Evolutionary conservation across 1,140 invertebrate genomes (phyloP).

Genomic region (Philotrypesis tridentata): DNA sequence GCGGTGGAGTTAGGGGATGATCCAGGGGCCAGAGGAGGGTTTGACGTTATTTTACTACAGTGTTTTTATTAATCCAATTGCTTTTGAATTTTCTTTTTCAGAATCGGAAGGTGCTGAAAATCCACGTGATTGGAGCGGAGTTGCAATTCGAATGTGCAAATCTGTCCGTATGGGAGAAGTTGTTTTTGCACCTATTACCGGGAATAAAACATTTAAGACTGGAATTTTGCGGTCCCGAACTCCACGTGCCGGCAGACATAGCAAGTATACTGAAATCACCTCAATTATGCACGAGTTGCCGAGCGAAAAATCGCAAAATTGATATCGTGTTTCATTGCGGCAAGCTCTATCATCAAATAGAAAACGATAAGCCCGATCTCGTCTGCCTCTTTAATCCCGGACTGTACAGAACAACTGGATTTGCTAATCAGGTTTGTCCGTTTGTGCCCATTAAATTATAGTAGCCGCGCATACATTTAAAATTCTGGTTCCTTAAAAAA

Average conservation of each 20-base stretch:
- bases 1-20: too few species aligned
- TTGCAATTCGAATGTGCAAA: slow-evolving; percentile 81
- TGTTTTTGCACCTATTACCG: slow-evolving; percentile 79
- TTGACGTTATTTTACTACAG: too few species aligned
- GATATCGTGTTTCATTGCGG: slow-evolving; percentile 75
- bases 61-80: too few species aligned
- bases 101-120: slow-evolving; percentile 62
- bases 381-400: slow-evolving; percentile 83
- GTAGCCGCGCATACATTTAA: too few species aligned
- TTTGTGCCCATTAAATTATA: background rate
- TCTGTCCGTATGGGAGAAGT: slow-evolving; percentile 81
- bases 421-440: slow-evolving; percentile 53
- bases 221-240: slow-evolving; percentile 79
- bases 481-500: too few species aligned
- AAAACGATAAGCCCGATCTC: slow-evolving; percentile 73
- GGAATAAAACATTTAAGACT: slow-evolving; percentile 75
- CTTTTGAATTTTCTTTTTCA: too few species aligned
- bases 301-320: slow-evolving; percentile 67
- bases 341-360: slow-evolving; percentile 78
- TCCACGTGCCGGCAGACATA: slow-evolving; percentile 75
- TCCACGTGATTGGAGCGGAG: slow-evolving; percentile 80
- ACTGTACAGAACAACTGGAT: slow-evolving; percentile 79
- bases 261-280: slow-evolving; percentile 72
- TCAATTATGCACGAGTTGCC: slow-evolving; percentile 73
- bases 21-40: too few species aligned